A percentile compares a stretch with the other conserved stretches of the same genome.
phyloP scores from a whole-genome alignment of 2,113 vertebrate species.

The Alethe diademata region DNA sequence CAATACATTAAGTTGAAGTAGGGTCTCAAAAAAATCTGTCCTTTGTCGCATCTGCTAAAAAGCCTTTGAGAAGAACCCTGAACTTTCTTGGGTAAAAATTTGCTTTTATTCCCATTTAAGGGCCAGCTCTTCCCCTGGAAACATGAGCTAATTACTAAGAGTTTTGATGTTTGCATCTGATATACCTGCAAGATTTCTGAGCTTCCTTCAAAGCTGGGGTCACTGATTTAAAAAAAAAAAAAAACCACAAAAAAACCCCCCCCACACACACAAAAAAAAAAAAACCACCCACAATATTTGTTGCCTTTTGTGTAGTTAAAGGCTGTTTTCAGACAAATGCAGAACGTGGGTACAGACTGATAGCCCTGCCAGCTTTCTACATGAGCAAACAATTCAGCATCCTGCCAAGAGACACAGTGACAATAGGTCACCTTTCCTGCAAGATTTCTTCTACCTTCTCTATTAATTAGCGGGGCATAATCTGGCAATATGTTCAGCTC shows the following conservation, averaged over 20 bases:
- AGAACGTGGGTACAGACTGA: neutral
- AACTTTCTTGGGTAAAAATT: neutral
- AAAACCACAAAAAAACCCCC: too few relatives aligned
- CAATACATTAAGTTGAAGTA: neutral
- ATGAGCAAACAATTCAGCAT: neutral
- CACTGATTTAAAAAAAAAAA: too few relatives aligned
- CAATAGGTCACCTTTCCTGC: neutral
- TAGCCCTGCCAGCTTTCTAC: neutral
- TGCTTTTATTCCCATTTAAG: neutral
- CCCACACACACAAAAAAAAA: too few relatives aligned
- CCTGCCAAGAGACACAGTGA: neutral
- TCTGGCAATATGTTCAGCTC: neutral
- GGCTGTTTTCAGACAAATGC: neutral
- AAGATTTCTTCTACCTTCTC: neutral
- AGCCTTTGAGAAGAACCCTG: neutral
- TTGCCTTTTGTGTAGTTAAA: neutral
- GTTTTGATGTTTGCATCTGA: neutral
- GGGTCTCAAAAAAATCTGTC: neutral
- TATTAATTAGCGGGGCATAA: neutral
- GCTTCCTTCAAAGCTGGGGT: neutral
- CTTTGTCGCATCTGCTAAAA: neutral
- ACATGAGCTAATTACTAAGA: neutral
- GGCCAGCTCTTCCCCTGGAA: neutral
- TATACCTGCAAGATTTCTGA: neutral
- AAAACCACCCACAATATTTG: too few relatives aligned